Evolutionary conservation across 2,113 vertebrate species (phyloP).

Genomic region (Acanthochromis polyacanthus): DNA sequence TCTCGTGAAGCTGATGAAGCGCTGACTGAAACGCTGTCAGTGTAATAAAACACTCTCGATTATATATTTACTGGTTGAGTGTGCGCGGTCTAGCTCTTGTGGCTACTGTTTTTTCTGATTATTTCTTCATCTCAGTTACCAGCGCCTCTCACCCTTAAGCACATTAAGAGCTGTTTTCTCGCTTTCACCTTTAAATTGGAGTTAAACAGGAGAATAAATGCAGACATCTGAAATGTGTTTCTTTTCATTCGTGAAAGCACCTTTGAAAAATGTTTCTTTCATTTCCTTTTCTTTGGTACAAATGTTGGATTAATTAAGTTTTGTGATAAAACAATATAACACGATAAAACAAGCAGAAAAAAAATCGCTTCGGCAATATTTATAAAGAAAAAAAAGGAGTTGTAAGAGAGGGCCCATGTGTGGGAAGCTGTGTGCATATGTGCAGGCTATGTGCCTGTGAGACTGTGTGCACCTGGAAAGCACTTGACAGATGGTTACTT

Average conservation of each 20-base stretch:
- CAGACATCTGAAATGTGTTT: background rate
- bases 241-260: background rate
- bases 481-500: slow-evolving; percentile 79
- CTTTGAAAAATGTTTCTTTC: background rate
- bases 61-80: background rate
- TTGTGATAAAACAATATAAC: slow-evolving; percentile 29
- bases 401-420: slow-evolving; percentile 49
- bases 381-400: slow-evolving; percentile 6
- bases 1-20: slow-evolving; percentile 19
- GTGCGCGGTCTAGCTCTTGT: slow-evolving; percentile 2
- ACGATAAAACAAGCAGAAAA: slow-evolving; percentile 11
- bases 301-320: slow-evolving; percentile 22
- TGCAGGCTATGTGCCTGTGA: slow-evolving; percentile 65
- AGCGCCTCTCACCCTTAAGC: background rate
- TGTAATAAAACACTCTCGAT: slow-evolving; percentile 13
- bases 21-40: slow-evolving; percentile 8
- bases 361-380: slow-evolving; percentile 25
- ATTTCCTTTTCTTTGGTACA: background rate
- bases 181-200: slow-evolving; percentile 27
- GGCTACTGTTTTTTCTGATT: background rate
- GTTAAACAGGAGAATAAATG: background rate
- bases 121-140: slow-evolving; percentile 20
- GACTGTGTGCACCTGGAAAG: slow-evolving; percentile 75
- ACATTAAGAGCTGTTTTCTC: background rate
- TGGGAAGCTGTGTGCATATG: slow-evolving; percentile 71